Evolutionary conservation across 2,797 vertebrate genomes (phyloP).

Genomic region (Pelodytes ibericus): DNA sequence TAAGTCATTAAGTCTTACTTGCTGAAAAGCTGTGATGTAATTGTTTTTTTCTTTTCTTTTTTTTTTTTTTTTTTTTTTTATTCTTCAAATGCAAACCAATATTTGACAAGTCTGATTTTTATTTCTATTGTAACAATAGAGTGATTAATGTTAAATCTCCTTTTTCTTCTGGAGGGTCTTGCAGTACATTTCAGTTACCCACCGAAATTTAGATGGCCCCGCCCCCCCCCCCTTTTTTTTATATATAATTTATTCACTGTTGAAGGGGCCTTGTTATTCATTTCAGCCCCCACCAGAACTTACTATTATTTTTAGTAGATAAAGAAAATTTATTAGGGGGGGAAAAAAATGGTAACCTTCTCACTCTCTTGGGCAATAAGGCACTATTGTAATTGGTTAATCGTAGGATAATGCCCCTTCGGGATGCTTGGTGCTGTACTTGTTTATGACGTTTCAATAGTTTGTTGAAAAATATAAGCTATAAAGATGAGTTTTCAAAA

Average conservation of each 20-base stretch:
- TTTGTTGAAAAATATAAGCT: conserved; percentile 56
- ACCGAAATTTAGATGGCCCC: background rate
- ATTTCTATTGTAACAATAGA: conserved; percentile 2
- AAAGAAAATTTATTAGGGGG: background rate
- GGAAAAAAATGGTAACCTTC: background rate
- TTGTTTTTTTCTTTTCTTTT: background rate
- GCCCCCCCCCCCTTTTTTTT: too few relatives aligned
- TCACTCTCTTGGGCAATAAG: conserved; percentile 1
- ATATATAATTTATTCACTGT: conserved; percentile 6
- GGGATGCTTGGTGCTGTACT: conserved; percentile 26
- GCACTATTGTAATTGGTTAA: conserved; percentile 11
- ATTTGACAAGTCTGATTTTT: conserved; percentile 1
- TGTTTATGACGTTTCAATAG: conserved; percentile 49
- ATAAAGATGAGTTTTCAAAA: conserved; percentile 18
- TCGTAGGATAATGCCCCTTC: background rate
- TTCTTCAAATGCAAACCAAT: background rate
- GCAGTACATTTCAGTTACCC: conserved; percentile 7
- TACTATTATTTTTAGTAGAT: conserved; percentile 3
- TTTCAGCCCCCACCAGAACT: background rate
- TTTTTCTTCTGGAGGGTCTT: background rate
- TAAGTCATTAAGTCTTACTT: conserved; percentile 49
- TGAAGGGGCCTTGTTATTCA: conserved; percentile 18
- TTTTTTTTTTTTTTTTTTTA: conserved; percentile 11
- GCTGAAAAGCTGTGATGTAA: conserved; percentile 53
- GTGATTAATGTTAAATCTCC: background rate